phyloP scores from a whole-genome alignment of 2,797 vertebrate species.

The Percopsis omiscomaycus region DNA sequence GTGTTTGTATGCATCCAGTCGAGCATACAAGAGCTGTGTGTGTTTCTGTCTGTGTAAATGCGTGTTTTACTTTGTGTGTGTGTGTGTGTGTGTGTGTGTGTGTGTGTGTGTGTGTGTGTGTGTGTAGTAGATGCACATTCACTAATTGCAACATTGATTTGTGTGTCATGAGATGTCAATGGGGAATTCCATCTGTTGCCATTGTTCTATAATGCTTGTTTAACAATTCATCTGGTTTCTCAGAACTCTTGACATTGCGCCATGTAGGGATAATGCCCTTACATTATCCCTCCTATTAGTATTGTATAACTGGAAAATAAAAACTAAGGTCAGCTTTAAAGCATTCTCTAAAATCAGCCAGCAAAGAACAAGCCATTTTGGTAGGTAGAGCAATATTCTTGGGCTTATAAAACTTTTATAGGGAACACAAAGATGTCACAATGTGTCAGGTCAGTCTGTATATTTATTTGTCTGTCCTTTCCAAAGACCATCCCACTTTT shows the following conservation, averaged over 20 bases:
- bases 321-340: neutral
- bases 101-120: slow-evolving; percentile 26
- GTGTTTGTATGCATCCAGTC: slow-evolving; percentile 9
- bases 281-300: neutral
- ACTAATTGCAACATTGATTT: slow-evolving; percentile 64
- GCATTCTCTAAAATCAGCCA: neutral
- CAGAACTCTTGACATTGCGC: slow-evolving; percentile 28
- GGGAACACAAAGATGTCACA: slow-evolving; percentile 12
- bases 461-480: neutral
- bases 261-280: neutral
- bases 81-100: slow-evolving; percentile 19
- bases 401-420: slow-evolving; percentile 7
- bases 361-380: neutral
- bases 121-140: slow-evolving; percentile 27
- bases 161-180: slow-evolving; percentile 54
- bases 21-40: too few species aligned
- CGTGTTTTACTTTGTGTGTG: neutral
- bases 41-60: slow-evolving; percentile 2
- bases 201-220: slow-evolving; percentile 60
- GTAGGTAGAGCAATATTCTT: too few species aligned
- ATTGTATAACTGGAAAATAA: neutral
- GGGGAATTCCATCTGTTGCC: slow-evolving; percentile 68
- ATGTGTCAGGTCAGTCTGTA: slow-evolving; percentile 25
- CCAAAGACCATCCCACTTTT: neutral
- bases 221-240: slow-evolving; percentile 42